phyloP scores from a whole-genome alignment of 2,113 vertebrate species.

The Lonchura striata region DNA sequence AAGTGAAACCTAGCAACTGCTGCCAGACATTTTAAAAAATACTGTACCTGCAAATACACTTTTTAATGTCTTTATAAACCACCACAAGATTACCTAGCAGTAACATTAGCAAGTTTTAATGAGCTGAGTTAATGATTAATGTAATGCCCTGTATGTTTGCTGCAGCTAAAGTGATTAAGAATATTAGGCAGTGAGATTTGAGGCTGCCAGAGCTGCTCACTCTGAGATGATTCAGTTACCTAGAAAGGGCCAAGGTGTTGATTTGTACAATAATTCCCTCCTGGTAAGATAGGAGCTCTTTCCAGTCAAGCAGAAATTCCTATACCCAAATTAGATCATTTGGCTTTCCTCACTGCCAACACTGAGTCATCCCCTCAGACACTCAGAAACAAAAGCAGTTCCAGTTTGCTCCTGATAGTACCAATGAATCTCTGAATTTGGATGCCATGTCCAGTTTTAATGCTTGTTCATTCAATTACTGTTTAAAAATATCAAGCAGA shows the following conservation, averaged over 20 bases:
- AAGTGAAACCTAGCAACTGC: background rate
- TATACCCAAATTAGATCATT: background rate
- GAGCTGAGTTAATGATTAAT: background rate
- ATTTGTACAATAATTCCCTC: background rate
- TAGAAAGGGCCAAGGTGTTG: background rate
- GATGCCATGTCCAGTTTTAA: background rate
- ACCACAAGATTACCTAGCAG: background rate
- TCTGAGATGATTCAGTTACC: background rate
- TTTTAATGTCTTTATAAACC: background rate
- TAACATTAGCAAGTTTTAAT: background rate
- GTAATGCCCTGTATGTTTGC: background rate
- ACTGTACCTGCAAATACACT: background rate
- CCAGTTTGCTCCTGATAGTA: background rate
- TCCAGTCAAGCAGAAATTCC: conserved; percentile 6
- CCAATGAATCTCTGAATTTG: background rate
- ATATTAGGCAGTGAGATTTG: background rate
- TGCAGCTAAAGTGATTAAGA: background rate
- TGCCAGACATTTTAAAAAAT: background rate
- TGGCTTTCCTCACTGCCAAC: background rate
- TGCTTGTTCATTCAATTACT: background rate
- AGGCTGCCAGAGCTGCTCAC: background rate
- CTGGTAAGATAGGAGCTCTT: background rate
- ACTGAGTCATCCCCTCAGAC: background rate
- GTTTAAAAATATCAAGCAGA: background rate
- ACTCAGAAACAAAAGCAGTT: background rate